These are phyloP conservation scores for Spongilla lacustris DNA, from an alignment of 37 sponge, comb jelly and placozoan genomes.

Conservation along the genomic window DNA sequence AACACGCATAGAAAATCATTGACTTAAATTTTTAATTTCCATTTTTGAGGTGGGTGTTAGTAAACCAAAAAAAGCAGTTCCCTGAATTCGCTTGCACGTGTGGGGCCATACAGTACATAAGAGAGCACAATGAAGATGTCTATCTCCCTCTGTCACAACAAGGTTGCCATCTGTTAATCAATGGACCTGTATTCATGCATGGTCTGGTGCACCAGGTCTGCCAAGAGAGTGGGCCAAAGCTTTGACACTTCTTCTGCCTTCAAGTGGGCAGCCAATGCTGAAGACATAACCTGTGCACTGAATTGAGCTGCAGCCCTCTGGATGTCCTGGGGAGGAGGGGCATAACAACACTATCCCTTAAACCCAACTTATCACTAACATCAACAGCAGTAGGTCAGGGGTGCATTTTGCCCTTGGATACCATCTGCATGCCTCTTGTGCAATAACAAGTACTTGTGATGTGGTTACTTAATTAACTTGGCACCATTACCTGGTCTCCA, in stretches of 20 bases:
- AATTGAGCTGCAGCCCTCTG: slow-evolving; percentile 1
- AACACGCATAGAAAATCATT: background rate
- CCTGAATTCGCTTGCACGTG: too few relatives aligned
- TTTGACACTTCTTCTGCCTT: slow-evolving; percentile 33
- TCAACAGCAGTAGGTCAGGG: too few relatives aligned
- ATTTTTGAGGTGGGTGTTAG: background rate
- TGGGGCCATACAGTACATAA: too few relatives aligned
- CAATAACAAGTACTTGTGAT: too few relatives aligned
- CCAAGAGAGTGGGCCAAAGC: slow-evolving; percentile 52
- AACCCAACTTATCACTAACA: background rate
- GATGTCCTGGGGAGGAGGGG: background rate
- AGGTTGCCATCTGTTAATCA: slow-evolving; percentile 25
- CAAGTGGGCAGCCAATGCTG: slow-evolving; percentile 35
- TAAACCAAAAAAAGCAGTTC: too few relatives aligned
- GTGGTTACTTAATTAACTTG: too few relatives aligned
- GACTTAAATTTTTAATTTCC: background rate
- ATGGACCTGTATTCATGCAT: slow-evolving; percentile 10
- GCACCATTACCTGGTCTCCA: too few relatives aligned
- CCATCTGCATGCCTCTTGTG: background rate
- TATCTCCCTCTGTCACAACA: slow-evolving; percentile 1
- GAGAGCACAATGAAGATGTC: too few relatives aligned
- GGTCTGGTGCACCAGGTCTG: slow-evolving; percentile 20
- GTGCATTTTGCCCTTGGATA: background rate
- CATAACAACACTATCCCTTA: background rate
- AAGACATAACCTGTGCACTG: slow-evolving; percentile 11